Conservation (phyloP, 2,888 invertebrate genomes). For the Steinernema carpocapsae region DNA sequence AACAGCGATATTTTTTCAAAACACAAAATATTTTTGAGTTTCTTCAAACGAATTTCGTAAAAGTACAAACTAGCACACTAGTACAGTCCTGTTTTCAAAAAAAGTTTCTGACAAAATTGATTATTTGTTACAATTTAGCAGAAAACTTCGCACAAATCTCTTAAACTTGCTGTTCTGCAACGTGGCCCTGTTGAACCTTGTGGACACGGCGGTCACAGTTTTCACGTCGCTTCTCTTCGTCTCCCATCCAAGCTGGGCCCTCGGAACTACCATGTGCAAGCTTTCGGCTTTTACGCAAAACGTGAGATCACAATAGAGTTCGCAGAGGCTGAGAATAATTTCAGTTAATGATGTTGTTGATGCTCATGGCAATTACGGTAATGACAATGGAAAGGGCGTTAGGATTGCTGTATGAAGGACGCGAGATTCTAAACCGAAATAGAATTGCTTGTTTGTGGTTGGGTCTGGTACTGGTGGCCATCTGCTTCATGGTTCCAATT, state of each 20-base stretch:
- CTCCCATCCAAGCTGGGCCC: constrained; percentile 7
- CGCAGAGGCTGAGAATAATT: background rate
- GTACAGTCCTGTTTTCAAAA: no score
- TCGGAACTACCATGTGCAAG: background rate
- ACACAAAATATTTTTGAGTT: no score
- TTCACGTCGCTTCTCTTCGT: constrained; percentile 28
- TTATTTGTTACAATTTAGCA: constrained; percentile 40
- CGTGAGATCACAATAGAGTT: constrained; percentile 42
- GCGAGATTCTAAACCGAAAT: constrained; percentile 44
- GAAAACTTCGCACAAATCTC: constrained; percentile 47
- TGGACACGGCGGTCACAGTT: constrained; percentile 39
- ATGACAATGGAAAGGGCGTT: constrained; percentile 62
- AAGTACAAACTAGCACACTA: no score
- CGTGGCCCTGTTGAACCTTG: constrained; percentile 44
- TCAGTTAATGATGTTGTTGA: constrained; percentile 50
- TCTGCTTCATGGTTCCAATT: constrained; percentile 45
- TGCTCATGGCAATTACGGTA: constrained; percentile 57
- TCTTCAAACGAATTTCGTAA: no score
- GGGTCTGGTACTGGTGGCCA: constrained; percentile 43
- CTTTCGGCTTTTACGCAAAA: constrained; percentile 58
- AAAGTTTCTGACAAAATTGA: no score
- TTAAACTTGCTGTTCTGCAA: constrained; percentile 50
- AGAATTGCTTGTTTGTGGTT: constrained; percentile 39
- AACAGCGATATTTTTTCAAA: no score
- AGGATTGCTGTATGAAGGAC: constrained; percentile 47